These are phyloP conservation scores for Lamproptera curius DNA, from an alignment of 2,888 invertebrate species.

Conservation along the genomic window DNA sequence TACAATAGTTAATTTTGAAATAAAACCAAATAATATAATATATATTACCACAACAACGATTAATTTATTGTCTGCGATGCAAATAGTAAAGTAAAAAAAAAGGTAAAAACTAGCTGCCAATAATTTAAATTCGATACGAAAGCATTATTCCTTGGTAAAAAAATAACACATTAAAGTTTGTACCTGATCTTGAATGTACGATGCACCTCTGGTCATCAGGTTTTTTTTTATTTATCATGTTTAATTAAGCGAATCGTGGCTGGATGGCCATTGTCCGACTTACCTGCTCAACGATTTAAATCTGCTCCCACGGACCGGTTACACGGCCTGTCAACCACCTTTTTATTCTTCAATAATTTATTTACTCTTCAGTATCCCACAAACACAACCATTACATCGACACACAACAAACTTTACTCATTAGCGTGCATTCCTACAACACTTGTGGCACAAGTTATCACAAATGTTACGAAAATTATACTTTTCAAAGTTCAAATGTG, in stretches of 20 bases:
- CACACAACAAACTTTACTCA: slow-evolving; percentile 36
- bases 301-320: slow-evolving; percentile 57
- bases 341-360: slow-evolving; percentile 60
- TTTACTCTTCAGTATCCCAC: slow-evolving; percentile 54
- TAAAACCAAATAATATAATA: too few species aligned
- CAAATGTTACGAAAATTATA: slow-evolving; percentile 16
- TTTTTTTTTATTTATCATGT: slow-evolving; percentile 62
- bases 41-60: too few species aligned
- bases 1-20: too few species aligned
- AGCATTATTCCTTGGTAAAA: slow-evolving; percentile 27
- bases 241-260: slow-evolving; percentile 69
- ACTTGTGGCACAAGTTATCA: slow-evolving; percentile 20
- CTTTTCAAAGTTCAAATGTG: slow-evolving; percentile 9
- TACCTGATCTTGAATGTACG: slow-evolving; percentile 33
- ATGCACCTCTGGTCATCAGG: slow-evolving; percentile 28
- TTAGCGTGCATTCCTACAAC: slow-evolving; percentile 14
- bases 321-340: slow-evolving; percentile 48
- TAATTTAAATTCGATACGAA: slow-evolving; percentile 14
- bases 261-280: slow-evolving; percentile 67
- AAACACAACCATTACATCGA: slow-evolving; percentile 45
- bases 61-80: too few species aligned
- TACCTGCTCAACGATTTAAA: slow-evolving; percentile 65
- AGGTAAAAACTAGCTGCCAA: neutral
- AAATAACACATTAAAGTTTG: slow-evolving; percentile 29
- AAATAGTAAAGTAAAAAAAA: too few species aligned